These are phyloP conservation scores for Thysanoteuthis rhombus DNA, from an alignment of 2,888 invertebrate species.

Conservation along the genomic window DNA sequence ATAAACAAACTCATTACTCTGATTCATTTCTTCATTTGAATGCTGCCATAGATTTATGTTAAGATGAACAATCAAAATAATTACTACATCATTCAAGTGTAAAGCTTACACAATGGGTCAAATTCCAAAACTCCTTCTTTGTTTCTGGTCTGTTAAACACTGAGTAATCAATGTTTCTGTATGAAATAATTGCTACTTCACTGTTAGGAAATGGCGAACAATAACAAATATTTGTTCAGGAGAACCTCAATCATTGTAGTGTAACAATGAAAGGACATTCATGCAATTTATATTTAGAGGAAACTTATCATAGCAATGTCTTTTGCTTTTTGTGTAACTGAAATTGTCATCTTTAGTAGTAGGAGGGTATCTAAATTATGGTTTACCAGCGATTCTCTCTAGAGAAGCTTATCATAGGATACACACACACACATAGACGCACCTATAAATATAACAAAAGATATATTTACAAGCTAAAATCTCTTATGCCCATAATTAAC, in stretches of 20 bases:
- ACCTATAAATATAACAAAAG: no score
- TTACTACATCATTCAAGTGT: not conserved
- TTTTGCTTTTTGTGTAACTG: no score
- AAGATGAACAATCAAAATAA: not conserved
- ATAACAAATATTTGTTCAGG: not conserved
- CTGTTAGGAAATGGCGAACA: not conserved
- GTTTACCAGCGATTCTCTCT: no score
- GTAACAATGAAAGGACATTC: not conserved
- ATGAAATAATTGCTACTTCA: not conserved
- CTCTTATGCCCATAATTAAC: no score
- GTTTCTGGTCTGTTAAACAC: not conserved
- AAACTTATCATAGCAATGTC: no score
- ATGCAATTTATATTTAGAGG: not conserved
- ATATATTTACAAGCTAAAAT: no score
- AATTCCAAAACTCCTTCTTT: not conserved
- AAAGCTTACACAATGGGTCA: not conserved
- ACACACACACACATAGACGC: no score
- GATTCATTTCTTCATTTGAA: not conserved
- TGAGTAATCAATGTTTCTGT: no score
- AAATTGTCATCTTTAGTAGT: no score
- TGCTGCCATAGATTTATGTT: not conserved
- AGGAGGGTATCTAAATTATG: no score
- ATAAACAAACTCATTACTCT: not conserved
- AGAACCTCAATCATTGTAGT: not conserved
- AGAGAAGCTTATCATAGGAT: no score